These are phyloP conservation scores for Paelopatides confundens DNA, from an alignment of 53 echinoderm and acorn worm species.

Conservation along the genomic window DNA sequence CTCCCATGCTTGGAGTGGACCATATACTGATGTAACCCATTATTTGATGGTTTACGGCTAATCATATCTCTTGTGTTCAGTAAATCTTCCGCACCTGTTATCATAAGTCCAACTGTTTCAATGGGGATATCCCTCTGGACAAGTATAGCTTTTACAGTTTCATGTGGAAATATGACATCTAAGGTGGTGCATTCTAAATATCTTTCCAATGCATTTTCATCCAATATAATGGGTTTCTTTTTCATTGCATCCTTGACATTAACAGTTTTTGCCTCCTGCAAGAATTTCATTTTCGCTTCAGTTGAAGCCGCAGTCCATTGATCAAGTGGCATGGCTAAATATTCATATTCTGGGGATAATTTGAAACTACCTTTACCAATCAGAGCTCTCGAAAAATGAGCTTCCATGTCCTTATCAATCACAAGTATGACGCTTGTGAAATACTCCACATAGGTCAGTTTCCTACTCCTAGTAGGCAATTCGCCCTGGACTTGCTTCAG, in stretches of 20 bases:
- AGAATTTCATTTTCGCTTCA: constrained; percentile 17
- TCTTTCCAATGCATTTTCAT: not conserved
- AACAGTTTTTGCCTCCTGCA: not conserved
- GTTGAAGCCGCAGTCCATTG: constrained; percentile 41
- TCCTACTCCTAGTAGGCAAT: constrained; percentile 13
- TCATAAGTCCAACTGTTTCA: constrained; percentile 40
- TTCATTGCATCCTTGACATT: constrained; percentile 41
- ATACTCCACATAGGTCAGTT: constrained; percentile 48
- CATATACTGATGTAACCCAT: constrained; percentile 18
- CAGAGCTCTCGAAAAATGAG: constrained; percentile 46
- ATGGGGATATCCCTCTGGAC: constrained; percentile 27
- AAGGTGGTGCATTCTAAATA: constrained; percentile 1
- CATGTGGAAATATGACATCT: constrained; percentile 50
- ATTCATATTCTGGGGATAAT: constrained; percentile 38
- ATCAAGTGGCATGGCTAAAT: constrained; percentile 16
- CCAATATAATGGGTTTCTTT: not conserved
- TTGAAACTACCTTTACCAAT: constrained; percentile 46
- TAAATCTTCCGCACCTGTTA: constrained; percentile 49
- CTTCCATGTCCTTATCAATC: constrained; percentile 58
- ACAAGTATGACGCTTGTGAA: constrained; percentile 52
- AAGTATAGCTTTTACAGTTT: constrained; percentile 12
- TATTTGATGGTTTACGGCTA: constrained; percentile 23
- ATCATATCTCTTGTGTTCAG: constrained; percentile 19
- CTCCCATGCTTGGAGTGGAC: constrained; percentile 46
- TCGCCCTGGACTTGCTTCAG: constrained; percentile 53